Conservation (phyloP, 2,888 invertebrate species). For the Mycalesis mineus region DNA sequence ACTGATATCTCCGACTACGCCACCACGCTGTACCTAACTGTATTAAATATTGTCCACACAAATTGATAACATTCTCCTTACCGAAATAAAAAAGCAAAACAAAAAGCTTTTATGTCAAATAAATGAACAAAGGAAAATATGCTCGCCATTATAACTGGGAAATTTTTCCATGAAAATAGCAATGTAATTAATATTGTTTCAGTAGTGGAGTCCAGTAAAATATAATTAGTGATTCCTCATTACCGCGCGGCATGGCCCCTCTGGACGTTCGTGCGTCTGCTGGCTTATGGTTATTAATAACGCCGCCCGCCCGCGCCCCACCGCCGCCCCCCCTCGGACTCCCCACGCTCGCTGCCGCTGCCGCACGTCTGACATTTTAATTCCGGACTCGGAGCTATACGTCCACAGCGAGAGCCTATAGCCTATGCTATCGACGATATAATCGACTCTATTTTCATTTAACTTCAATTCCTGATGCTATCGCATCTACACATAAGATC, state of each 20-base stretch:
- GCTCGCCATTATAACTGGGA: not conserved
- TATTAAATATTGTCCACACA: not conserved
- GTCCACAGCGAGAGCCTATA: conserved; percentile 52
- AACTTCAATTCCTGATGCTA: conserved; percentile 14
- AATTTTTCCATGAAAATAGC: conserved; percentile 33
- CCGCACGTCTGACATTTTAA: conserved; percentile 78
- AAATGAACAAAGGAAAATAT: conserved; percentile 3
- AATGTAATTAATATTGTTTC: conserved; percentile 60
- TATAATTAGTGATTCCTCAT: conserved; percentile 79
- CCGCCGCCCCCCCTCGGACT: conserved; percentile 56
- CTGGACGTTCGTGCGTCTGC: conserved; percentile 78
- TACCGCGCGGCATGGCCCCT: conserved; percentile 74
- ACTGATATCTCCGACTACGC: conserved; percentile 20
- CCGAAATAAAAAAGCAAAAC: not conserved
- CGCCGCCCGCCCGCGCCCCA: conserved; percentile 54
- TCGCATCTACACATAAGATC: not conserved
- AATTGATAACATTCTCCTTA: not conserved
- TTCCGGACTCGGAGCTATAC: conserved; percentile 67
- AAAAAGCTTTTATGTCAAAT: conserved; percentile 1
- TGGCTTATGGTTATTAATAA: conserved; percentile 79
- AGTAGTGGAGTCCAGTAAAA: conserved; percentile 74
- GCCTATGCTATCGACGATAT: conserved; percentile 58
- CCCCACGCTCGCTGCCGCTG: conserved; percentile 49
- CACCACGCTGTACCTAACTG: too few species aligned
- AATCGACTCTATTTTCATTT: conserved; percentile 63